A percentile compares a stretch with the other conserved stretches of the same genome.
Evolutionary conservation across 2,113 vertebrate species (phyloP).

Genomic region (Mixornis gularis): DNA sequence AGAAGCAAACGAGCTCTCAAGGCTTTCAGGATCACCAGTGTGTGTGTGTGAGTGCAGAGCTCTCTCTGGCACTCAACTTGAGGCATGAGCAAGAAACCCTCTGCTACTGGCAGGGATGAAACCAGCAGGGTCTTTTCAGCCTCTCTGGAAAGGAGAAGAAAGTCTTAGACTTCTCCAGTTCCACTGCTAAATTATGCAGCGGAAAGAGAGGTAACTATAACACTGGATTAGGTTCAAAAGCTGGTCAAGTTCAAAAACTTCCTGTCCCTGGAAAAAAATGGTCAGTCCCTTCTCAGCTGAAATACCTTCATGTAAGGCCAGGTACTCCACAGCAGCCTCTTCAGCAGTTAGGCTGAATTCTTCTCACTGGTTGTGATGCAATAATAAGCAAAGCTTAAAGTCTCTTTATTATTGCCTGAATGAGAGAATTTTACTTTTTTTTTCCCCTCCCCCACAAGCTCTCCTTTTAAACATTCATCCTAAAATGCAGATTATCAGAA

Average conservation of each 20-base stretch:
- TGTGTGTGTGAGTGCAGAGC: rapidly evolving
- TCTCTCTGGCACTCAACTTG: background rate
- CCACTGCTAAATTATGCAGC: constrained; percentile 3
- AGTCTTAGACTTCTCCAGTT: background rate
- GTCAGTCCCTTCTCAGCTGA: background rate
- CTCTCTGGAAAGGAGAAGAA: background rate
- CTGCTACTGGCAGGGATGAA: background rate
- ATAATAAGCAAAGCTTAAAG: background rate
- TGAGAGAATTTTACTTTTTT: background rate
- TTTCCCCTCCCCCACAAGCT: background rate
- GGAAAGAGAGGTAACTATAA: background rate
- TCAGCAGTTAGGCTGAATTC: background rate
- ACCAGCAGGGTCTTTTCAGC: background rate
- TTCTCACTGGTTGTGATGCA: background rate
- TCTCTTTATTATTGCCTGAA: background rate
- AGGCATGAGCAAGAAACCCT: background rate
- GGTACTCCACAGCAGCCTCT: background rate
- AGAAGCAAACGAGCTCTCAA: background rate
- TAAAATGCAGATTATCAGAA: background rate
- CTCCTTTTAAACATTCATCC: background rate
- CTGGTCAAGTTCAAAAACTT: background rate
- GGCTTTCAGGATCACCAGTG: background rate
- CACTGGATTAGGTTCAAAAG: background rate
- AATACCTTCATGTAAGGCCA: background rate
- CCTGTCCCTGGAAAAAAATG: background rate